Conservation (phyloP, 2,888 invertebrate species). For the Papilio protenor region DNA sequence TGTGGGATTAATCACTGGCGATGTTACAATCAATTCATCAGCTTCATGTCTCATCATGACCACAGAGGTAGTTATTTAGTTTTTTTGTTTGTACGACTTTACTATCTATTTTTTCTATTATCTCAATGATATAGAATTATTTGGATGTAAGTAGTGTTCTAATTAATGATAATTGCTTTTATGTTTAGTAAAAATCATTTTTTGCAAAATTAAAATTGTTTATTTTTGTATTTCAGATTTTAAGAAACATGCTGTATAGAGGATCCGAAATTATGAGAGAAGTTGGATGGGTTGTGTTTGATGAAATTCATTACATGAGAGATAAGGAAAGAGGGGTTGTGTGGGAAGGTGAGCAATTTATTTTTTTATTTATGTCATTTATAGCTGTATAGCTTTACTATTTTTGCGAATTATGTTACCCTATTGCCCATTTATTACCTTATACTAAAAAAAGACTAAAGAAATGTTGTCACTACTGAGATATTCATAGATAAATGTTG, state of each 20-base stretch:
- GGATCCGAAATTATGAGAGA: constrained; percentile 99
- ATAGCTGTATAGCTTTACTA: no score
- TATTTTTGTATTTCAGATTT: constrained; percentile 85
- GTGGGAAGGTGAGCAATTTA: constrained; percentile 89
- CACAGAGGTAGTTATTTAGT: constrained; percentile 91
- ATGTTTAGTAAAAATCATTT: not conserved
- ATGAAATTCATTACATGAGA: constrained; percentile 99
- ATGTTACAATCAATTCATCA: constrained; percentile 99
- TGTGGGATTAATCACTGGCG: constrained; percentile 99
- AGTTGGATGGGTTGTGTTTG: constrained; percentile 99
- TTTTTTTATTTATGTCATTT: not conserved
- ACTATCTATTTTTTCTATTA: not conserved
- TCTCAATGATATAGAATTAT: not conserved
- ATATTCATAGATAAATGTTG: no score
- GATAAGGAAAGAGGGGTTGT: constrained; percentile 99
- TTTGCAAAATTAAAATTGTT: not conserved
- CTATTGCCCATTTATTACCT: no score
- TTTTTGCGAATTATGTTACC: no score
- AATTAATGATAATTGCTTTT: not conserved
- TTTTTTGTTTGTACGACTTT: constrained; percentile 22
- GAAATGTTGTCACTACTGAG: no score
- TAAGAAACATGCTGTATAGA: constrained; percentile 98
- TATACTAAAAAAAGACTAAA: no score
- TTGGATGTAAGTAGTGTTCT: not conserved
- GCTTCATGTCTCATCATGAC: constrained; percentile 99